Evolutionary conservation across 2,113 vertebrate genomes (phyloP).

Genomic region (Muntiacus muntjak): DNA sequence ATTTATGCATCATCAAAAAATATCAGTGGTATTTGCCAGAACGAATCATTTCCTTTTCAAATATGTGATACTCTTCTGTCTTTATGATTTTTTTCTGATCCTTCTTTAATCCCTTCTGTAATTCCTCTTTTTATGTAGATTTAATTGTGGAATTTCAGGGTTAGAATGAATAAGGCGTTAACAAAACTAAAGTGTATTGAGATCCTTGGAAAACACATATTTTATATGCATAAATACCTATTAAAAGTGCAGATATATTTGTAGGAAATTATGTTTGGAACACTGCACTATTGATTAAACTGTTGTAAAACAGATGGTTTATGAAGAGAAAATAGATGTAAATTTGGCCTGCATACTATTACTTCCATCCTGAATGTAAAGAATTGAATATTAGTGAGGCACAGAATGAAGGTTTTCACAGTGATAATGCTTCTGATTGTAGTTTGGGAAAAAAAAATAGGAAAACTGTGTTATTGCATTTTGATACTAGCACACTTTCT

Average conservation of each 20-base stretch:
- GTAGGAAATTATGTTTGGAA: slow-evolving; percentile 20
- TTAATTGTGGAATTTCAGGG: not conserved
- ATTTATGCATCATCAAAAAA: not conserved
- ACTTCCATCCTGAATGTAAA: slow-evolving; percentile 34
- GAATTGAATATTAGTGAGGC: slow-evolving; percentile 21
- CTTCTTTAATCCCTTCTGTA: not conserved
- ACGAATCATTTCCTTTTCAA: not conserved
- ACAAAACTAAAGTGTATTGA: not conserved
- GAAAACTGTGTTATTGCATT: slow-evolving; percentile 25
- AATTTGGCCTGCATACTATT: not conserved
- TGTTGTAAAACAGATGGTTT: not conserved
- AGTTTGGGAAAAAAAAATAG: slow-evolving; percentile 21
- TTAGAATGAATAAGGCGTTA: not conserved
- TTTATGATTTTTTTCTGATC: not conserved
- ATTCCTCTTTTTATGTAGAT: not conserved
- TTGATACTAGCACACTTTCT: slow-evolving; percentile 36
- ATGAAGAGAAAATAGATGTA: not conserved
- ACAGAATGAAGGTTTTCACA: slow-evolving; percentile 35
- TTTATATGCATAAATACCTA: not conserved
- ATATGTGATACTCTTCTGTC: not conserved
- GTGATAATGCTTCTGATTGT: not conserved
- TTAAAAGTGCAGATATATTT: not conserved
- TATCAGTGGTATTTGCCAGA: not conserved
- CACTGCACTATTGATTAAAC: not conserved
- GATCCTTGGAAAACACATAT: not conserved